Evolutionary conservation across 2,888 invertebrate species (phyloP).

Genomic region (Crocallis elinguaria): DNA sequence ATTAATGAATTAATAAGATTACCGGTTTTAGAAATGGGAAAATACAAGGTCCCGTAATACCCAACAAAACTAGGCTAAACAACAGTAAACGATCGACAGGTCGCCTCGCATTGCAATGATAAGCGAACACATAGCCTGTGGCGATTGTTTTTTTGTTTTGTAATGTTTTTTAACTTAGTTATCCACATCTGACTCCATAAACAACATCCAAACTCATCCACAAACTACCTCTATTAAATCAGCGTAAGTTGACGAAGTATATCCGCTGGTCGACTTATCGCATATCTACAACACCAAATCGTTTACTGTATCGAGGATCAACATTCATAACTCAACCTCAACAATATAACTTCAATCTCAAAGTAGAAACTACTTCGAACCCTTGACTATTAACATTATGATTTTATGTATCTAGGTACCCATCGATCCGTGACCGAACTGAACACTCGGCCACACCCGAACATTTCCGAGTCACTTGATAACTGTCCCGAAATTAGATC

Average conservation of each 20-base stretch:
- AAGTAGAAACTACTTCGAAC: slow-evolving; percentile 12
- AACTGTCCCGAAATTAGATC: slow-evolving; percentile 41
- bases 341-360: slow-evolving; percentile 17
- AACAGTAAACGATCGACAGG: too few relatives aligned
- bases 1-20: too few relatives aligned
- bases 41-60: too few relatives aligned
- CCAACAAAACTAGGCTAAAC: too few relatives aligned
- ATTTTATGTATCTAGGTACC: slow-evolving; percentile 18
- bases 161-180: too few relatives aligned
- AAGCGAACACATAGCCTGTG: too few relatives aligned
- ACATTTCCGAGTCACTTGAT: slow-evolving; percentile 47
- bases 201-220: too few relatives aligned
- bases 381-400: slow-evolving; percentile 19
- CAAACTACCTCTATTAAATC: too few relatives aligned
- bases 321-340: slow-evolving; percentile 17
- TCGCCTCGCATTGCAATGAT: too few relatives aligned
- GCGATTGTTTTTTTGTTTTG: too few relatives aligned
- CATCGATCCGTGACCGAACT: slow-evolving; percentile 7
- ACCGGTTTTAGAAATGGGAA: too few relatives aligned
- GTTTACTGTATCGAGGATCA: slow-evolving; percentile 7
- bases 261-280: slow-evolving; percentile 8
- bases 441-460: slow-evolving; percentile 33
- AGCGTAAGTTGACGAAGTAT: background rate
- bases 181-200: too few relatives aligned
- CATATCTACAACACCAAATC: slow-evolving; percentile 6